Evolutionary conservation across 2,888 invertebrate genomes (phyloP), one percentile per base, ranked within the genome.

Genomic region (Serrognathus titanus): DNA sequence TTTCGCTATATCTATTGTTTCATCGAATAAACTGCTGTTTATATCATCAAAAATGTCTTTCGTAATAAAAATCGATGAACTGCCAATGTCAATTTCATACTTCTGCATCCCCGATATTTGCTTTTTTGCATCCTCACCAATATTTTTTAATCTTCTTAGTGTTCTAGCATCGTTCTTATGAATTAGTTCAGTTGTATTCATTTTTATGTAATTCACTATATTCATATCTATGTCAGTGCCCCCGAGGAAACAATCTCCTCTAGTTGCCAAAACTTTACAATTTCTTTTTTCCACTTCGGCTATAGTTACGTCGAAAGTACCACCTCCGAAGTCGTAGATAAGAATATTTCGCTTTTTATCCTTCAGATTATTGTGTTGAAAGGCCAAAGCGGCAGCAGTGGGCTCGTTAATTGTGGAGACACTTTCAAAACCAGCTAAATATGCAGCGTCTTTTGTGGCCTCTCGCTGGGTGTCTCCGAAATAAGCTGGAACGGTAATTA

Each of bases 401-500:
- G 68, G 68, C 57, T 68, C 66, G 46, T 65, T 68, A 1, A 68
- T 51, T 8, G 67, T 41, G 20, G 60, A 58, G 11, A 67, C 38
- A 12, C 61, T 59, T 24, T 62, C 53, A 45, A 70, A 64, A 10
- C 66, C 69, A 7, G 66, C 66, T 10, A 64, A 60, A 45, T 43
- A 51, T 6, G 60, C 69, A 10, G 68, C 69, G 10, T 62, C 62
- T 50, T 63, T 63, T 5, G 68, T 69, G n/a, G 66, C 68, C 43
- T 68, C 60, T 39, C 69, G 55, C 56, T 69, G 69, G 1, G 53
- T 47, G 40, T 67, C 62, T 55, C 61, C 67, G 43, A 70, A 70
- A 59, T 67, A 66, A 1, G 70, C 69, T 2, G 70, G 70, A n/a
- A 70, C 69, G 1, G 70, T 69, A 35, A 69, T 62, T 11, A 68